Conservation (phyloP, 2,888 invertebrate genomes). For the Eupeodes luniger region DNA sequence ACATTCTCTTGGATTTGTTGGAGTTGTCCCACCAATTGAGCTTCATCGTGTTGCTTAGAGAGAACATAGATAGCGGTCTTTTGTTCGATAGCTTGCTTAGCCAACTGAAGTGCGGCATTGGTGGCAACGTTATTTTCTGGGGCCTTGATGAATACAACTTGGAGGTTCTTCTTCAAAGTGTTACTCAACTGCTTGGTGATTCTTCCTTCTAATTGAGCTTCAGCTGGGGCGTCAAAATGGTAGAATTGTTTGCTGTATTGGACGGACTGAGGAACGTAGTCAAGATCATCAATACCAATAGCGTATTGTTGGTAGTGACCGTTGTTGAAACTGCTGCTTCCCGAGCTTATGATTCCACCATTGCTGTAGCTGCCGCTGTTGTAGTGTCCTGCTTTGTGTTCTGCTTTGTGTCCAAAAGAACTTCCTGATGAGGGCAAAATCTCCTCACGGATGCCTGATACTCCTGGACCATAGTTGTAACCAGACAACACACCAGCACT, state of each 20-base stretch:
- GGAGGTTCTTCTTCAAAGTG: conserved; percentile 79
- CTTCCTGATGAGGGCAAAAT: not conserved
- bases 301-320: conserved; percentile 17
- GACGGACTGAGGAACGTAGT: conserved; percentile 55
- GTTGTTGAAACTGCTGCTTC: not conserved
- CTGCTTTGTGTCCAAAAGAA: not conserved
- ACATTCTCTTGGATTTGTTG: conserved; percentile 71
- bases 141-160: conserved; percentile 82
- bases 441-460: conserved; percentile 10
- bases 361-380: not conserved
- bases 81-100: conserved; percentile 82
- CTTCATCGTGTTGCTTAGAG: conserved; percentile 80
- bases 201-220: conserved; percentile 75
- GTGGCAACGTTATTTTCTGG: conserved; percentile 82
- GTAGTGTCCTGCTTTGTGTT: not conserved
- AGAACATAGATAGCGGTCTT: conserved; percentile 83
- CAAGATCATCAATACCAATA: conserved; percentile 45
- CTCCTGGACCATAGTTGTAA: conserved; percentile 40
- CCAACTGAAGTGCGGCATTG: conserved; percentile 81
- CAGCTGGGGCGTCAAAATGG: conserved; percentile 79
- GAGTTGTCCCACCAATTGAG: conserved; percentile 79
- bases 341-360: not conserved
- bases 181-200: conserved; percentile 67
- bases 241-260: conserved; percentile 79
- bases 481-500: conserved; percentile 27